These are phyloP conservation scores for Spicauda simplicius DNA, from an alignment of 2,888 invertebrate species.

Conservation along the genomic window DNA sequence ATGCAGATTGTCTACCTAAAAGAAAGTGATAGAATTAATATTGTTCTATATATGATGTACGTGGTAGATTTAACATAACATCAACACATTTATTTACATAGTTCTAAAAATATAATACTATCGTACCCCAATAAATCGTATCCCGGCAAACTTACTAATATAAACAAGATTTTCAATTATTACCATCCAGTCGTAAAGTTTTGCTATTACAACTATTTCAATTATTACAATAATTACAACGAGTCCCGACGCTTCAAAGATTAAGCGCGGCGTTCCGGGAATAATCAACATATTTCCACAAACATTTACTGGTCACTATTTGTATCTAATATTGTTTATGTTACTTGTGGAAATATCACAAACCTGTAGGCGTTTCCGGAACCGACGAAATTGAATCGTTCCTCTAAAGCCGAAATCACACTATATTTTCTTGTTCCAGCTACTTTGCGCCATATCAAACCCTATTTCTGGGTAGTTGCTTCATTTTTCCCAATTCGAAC, in stretches of 20 bases:
- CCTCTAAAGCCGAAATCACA: neutral
- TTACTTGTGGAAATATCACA: neutral
- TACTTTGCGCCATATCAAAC: conserved; percentile 4
- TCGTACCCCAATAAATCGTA: too few relatives aligned
- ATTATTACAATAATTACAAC: neutral
- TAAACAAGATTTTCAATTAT: too few relatives aligned
- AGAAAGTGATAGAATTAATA: too few relatives aligned
- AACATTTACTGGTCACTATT: neutral
- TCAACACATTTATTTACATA: too few relatives aligned
- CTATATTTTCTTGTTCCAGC: conserved; percentile 1
- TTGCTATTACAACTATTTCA: neutral
- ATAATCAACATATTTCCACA: neutral
- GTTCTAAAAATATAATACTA: too few relatives aligned
- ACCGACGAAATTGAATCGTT: neutral
- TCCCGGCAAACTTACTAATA: too few relatives aligned
- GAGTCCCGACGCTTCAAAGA: neutral
- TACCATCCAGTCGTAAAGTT: neutral
- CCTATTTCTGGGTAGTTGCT: neutral
- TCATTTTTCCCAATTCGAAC: conserved; percentile 6
- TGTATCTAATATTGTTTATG: neutral
- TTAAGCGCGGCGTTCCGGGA: neutral
- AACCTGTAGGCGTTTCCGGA: neutral
- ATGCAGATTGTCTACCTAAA: too few relatives aligned
- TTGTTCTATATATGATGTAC: too few relatives aligned
- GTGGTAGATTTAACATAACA: too few relatives aligned